phyloP scores from a whole-genome alignment of 2,797 vertebrate genomes.

The Galagoides demidoff region DNA sequence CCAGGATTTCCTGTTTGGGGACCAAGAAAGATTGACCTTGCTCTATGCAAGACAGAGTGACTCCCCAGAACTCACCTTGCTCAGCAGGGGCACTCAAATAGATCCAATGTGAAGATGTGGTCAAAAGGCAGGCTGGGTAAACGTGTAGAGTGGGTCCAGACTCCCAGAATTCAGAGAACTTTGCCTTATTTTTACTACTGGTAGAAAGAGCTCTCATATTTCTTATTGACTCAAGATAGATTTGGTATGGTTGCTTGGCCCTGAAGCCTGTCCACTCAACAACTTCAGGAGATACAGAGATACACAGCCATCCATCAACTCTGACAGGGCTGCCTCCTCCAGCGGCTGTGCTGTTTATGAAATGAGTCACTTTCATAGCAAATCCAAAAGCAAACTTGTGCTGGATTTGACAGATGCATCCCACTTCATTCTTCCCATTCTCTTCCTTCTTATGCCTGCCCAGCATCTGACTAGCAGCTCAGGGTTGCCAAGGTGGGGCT shows the following conservation, averaged over 20 bases:
- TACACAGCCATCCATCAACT: slow-evolving; percentile 68
- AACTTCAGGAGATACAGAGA: slow-evolving; percentile 73
- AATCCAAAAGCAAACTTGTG: slow-evolving; percentile 69
- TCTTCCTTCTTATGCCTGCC: neutral
- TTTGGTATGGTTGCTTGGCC: slow-evolving; percentile 65
- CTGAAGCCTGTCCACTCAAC: slow-evolving; percentile 39
- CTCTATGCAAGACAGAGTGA: neutral
- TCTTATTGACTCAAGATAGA: slow-evolving; percentile 64
- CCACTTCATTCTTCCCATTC: slow-evolving; percentile 71
- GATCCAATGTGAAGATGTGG: slow-evolving; percentile 4
- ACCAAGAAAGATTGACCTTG: neutral
- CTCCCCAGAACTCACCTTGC: neutral
- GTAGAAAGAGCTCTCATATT: slow-evolving; percentile 63
- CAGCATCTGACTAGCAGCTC: slow-evolving; percentile 7
- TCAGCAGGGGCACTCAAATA: neutral
- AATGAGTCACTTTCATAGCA: slow-evolving; percentile 71
- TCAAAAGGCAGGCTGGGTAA: slow-evolving; percentile 15
- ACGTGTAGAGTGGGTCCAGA: neutral
- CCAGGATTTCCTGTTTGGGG: neutral
- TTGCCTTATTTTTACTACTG: slow-evolving; percentile 56
- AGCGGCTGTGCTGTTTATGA: slow-evolving; percentile 67
- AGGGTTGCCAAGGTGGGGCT: slow-evolving; percentile 42
- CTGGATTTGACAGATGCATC: slow-evolving; percentile 56
- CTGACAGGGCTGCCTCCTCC: slow-evolving; percentile 63
- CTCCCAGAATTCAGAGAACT: slow-evolving; percentile 43